These are phyloP conservation scores for Habrosyne pyritoides DNA, from an alignment of 2,888 invertebrate species.

Conservation along the genomic window DNA sequence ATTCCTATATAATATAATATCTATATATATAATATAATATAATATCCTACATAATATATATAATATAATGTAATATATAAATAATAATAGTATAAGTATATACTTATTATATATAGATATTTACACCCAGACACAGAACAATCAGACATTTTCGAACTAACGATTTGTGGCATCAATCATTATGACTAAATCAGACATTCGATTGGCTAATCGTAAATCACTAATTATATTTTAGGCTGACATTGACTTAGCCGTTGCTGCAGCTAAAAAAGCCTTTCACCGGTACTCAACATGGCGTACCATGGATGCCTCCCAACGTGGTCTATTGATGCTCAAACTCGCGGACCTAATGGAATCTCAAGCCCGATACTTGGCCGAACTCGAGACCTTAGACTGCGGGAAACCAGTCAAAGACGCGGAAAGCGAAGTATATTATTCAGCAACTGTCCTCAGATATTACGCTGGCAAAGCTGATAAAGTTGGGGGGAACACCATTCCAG, in stretches of 20 bases:
- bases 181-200: too few relatives aligned
- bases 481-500: constrained; percentile 89
- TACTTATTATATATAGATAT: too few relatives aligned
- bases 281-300: constrained; percentile 90
- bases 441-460: constrained; percentile 90
- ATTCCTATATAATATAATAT: too few relatives aligned
- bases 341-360: constrained; percentile 92
- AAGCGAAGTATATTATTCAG: constrained; percentile 86
- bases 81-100: too few relatives aligned
- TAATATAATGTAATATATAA: too few relatives aligned
- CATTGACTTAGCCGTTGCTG: constrained; percentile 90
- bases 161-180: too few relatives aligned
- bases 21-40: too few relatives aligned
- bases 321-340: constrained; percentile 87
- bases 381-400: constrained; percentile 97
- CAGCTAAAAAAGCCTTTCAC: constrained; percentile 90
- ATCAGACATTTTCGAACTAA: too few relatives aligned
- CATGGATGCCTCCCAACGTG: constrained; percentile 92
- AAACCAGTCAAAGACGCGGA: constrained; percentile 91
- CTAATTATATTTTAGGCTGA: constrained; percentile 85
- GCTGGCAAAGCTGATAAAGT: constrained; percentile 97
- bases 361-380: constrained; percentile 88
- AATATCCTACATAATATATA: too few relatives aligned
- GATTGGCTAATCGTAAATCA: too few relatives aligned
- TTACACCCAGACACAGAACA: too few relatives aligned